Conservation (phyloP, 1,140 invertebrate genomes). For the Drosophila kohkoa region DNA sequence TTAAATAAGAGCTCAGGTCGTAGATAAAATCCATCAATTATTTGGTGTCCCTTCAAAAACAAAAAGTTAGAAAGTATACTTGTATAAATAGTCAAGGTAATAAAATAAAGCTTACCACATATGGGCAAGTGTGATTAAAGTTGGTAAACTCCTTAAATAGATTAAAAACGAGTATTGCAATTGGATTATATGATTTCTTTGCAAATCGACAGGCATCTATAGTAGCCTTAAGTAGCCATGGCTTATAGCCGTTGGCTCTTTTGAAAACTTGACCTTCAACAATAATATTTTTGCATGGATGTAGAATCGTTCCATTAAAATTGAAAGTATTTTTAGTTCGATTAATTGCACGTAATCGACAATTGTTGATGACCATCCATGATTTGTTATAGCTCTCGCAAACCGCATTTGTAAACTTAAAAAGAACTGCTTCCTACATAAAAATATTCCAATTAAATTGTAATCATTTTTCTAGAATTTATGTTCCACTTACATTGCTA, state of each 20-base stretch:
- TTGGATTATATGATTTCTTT: slow-evolving; percentile 1
- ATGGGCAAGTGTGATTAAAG: slow-evolving; percentile 31
- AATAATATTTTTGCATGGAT: not conserved
- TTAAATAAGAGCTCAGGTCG: not conserved
- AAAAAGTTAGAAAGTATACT: not conserved
- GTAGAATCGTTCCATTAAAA: not conserved
- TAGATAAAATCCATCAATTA: slow-evolving; percentile 21
- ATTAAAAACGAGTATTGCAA: slow-evolving; percentile 12
- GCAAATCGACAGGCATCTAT: slow-evolving; percentile 25
- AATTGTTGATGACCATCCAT: not conserved
- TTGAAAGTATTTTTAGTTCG: slow-evolving; percentile 17
- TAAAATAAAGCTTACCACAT: slow-evolving; percentile 10
- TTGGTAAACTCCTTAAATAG: slow-evolving; percentile 22
- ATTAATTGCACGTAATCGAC: slow-evolving; percentile 19
- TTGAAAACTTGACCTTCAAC: not conserved
- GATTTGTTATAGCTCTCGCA: slow-evolving; percentile 15
- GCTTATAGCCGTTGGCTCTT: slow-evolving; percentile 25
- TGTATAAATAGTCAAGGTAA: not conserved
- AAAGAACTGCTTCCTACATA: not conserved
- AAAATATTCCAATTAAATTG: not conserved
- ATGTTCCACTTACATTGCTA: not conserved
- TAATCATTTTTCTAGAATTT: not conserved
- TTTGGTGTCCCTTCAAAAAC: slow-evolving; percentile 3
- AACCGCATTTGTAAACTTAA: slow-evolving; percentile 29
- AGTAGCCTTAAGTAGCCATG: slow-evolving; percentile 5